Evolutionary conservation across 1,140 invertebrate species (phyloP).

Genomic region (Listronotus oregonensis): DNA sequence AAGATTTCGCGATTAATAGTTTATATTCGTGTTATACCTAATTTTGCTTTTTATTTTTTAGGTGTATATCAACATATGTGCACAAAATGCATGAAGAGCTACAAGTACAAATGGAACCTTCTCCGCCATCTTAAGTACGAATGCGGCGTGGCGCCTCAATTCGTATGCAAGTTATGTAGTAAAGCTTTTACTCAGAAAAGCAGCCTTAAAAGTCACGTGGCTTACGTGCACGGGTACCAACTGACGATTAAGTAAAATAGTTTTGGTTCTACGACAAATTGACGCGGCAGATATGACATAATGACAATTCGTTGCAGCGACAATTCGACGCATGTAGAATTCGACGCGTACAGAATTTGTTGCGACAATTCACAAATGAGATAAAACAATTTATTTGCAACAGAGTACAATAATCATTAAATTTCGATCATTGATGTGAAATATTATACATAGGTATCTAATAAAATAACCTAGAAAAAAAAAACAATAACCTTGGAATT

Average conservation of each 20-base stretch:
- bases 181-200: constrained; percentile 53
- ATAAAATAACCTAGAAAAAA: too few species aligned
- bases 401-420: too few species aligned
- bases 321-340: too few species aligned
- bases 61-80: constrained; percentile 26
- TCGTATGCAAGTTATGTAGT: constrained; percentile 47
- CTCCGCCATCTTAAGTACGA: constrained; percentile 69
- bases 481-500: too few species aligned
- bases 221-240: constrained; percentile 44
- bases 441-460: too few species aligned
- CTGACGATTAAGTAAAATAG: constrained; percentile 23
- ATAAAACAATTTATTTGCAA: too few species aligned
- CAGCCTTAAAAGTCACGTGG: constrained; percentile 45
- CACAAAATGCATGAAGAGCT: constrained; percentile 62
- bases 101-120: constrained; percentile 62
- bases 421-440: too few species aligned
- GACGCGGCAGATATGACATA: too few species aligned
- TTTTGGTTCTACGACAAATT: not conserved
- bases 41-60: constrained; percentile 19
- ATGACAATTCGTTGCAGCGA: too few species aligned
- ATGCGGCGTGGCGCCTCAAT: constrained; percentile 64
- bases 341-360: too few species aligned
- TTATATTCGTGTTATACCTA: not conserved
- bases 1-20: too few species aligned
- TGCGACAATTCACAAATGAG: too few species aligned